These are phyloP conservation scores for Neria commutata DNA, from an alignment of 2,888 invertebrate species.

Conservation along the genomic window DNA sequence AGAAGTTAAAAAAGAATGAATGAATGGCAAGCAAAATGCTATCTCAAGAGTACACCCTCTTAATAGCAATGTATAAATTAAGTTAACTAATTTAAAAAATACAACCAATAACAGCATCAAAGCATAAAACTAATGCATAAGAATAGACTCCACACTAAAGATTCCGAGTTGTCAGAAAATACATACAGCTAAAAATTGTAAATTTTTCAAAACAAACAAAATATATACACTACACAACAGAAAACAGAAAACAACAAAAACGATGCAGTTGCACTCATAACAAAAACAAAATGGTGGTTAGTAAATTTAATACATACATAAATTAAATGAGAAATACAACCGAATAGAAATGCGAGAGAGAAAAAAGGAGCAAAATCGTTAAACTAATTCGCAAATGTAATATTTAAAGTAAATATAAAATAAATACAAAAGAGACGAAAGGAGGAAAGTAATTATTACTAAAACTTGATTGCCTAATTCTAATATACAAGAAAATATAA, in stretches of 20 bases:
- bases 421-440: conserved; percentile 10
- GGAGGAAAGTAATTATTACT: conserved; percentile 22
- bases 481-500: conserved; percentile 43
- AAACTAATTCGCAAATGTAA: conserved; percentile 57
- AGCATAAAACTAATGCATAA: conserved; percentile 24
- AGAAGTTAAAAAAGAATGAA: conserved; percentile 18
- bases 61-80: conserved; percentile 44
- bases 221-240: conserved; percentile 47
- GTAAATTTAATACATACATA: not conserved
- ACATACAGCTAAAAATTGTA: conserved; percentile 28
- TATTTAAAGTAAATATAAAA: conserved; percentile 37
- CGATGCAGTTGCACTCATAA: conserved; percentile 10
- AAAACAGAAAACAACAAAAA: conserved; percentile 31
- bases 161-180: no score
- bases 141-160: conserved; percentile 19
- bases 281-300: conserved; percentile 4
- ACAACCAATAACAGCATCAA: conserved; percentile 24
- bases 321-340: conserved; percentile 23
- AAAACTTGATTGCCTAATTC: conserved; percentile 58
- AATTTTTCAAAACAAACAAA: conserved; percentile 45
- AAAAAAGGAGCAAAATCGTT: conserved; percentile 44
- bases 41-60: conserved; percentile 26
- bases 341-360: conserved; percentile 9
- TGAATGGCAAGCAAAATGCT: conserved; percentile 34
- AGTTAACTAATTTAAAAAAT: conserved; percentile 33